Percentiles rank a stretch among this genome's conserved stretches.
phyloP scores from a whole-genome alignment of 2,888 invertebrate species.

The Yponomeuta plumbellus region DNA sequence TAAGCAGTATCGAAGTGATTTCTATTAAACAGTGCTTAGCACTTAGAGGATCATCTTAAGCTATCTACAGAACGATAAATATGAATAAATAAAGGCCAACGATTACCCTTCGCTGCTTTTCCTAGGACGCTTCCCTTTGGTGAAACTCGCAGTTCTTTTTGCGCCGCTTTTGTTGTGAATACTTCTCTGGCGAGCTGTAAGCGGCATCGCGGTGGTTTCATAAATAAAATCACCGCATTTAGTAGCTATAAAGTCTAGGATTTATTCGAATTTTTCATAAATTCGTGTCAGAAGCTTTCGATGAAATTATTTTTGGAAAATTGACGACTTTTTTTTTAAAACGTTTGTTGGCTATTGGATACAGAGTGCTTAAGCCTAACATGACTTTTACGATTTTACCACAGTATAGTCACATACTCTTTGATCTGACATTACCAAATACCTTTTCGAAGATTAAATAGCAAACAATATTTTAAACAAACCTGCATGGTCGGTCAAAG shows the following conservation, averaged over 20 bases:
- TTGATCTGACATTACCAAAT: too few species aligned
- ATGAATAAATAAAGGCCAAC: too few species aligned
- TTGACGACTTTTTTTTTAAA: background rate
- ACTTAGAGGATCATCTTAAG: background rate
- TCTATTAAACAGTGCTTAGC: background rate
- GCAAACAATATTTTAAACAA: too few species aligned
- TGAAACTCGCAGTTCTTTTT: constrained; percentile 57
- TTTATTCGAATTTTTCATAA: background rate
- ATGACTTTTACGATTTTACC: too few species aligned
- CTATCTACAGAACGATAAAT: too few species aligned
- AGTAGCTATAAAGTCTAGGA: background rate
- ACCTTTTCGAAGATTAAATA: too few species aligned
- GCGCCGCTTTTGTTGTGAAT: constrained; percentile 65
- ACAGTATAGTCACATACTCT: too few species aligned
- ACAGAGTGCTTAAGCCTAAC: too few species aligned
- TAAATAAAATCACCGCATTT: background rate
- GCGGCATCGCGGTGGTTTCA: constrained; percentile 43
- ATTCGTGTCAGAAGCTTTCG: background rate
- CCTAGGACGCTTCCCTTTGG: constrained; percentile 49
- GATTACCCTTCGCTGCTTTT: constrained; percentile 58
- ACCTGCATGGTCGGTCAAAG: too few species aligned
- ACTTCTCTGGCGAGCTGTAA: constrained; percentile 64
- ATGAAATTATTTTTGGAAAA: background rate
- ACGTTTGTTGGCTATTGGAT: too few species aligned
- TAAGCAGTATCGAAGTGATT: background rate